These are phyloP conservation scores for Daubentonia madagascariensis DNA, from an alignment of 2,113 vertebrate genomes.

Conservation along the genomic window DNA sequence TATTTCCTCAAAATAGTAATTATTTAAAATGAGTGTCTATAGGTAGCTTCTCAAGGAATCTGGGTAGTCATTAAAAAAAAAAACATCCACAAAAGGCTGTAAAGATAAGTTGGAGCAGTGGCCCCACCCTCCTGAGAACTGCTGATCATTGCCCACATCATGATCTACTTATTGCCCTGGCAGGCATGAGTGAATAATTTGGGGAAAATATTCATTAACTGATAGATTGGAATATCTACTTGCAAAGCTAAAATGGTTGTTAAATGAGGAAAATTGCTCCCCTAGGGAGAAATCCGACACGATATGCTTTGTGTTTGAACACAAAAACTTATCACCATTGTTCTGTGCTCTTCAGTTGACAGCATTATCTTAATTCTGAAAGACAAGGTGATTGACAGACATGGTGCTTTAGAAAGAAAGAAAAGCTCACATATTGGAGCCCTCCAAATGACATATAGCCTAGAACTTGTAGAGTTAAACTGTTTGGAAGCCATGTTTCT, in stretches of 20 bases:
- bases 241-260: constrained; percentile 37
- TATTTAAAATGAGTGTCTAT: background rate
- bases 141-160: background rate
- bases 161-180: background rate
- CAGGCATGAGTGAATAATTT: constrained; percentile 27
- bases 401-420: constrained; percentile 41
- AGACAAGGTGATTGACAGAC: constrained; percentile 50
- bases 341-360: constrained; percentile 19
- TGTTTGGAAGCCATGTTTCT: constrained; percentile 53
- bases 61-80: constrained; percentile 24
- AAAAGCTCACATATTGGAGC: background rate
- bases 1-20: background rate
- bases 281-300: constrained; percentile 16
- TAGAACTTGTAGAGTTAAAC: constrained; percentile 42
- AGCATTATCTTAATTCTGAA: constrained; percentile 43
- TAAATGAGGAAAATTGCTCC: constrained; percentile 19
- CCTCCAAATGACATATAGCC: constrained; percentile 7
- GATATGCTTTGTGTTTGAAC: constrained; percentile 47
- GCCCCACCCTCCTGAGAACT: background rate
- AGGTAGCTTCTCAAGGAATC: constrained; percentile 13
- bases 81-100: background rate
- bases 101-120: background rate
- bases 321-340: background rate
- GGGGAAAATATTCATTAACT: background rate
- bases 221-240: constrained; percentile 17